Evolutionary conservation across 2,888 invertebrate species (phyloP).

Genomic region (Hyles lineata): DNA sequence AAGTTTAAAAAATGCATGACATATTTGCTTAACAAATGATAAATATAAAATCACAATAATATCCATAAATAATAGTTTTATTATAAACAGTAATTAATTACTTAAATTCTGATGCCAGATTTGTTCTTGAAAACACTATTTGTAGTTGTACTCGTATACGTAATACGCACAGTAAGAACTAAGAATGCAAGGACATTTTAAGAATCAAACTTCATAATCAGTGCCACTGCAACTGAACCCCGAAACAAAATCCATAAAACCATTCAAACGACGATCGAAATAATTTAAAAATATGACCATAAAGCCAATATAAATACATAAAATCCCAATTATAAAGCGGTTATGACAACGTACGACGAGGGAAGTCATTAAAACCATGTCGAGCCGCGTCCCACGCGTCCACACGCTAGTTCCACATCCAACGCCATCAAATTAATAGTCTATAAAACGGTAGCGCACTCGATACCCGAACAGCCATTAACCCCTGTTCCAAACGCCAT

Average conservation of each 20-base stretch:
- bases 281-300: conserved; percentile 23
- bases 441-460: conserved; percentile 78
- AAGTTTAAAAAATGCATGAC: too few relatives aligned
- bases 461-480: conserved; percentile 62
- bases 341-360: conserved; percentile 42
- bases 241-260: background rate
- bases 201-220: background rate
- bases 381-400: conserved; percentile 45
- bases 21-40: too few relatives aligned
- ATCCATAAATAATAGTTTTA: too few relatives aligned
- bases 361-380: conserved; percentile 45
- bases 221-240: background rate
- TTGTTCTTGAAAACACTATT: too few relatives aligned
- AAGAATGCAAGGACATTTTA: background rate
- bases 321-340: conserved; percentile 48
- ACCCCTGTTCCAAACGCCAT: conserved; percentile 69
- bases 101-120: too few relatives aligned
- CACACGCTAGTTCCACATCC: conserved; percentile 28
- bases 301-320: conserved; percentile 30
- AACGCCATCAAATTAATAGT: conserved; percentile 66
- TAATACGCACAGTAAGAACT: too few relatives aligned
- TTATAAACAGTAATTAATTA: too few relatives aligned
- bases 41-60: too few relatives aligned
- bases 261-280: background rate
- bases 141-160: too few relatives aligned